Base-by-base conservation (phyloP, 2,888 invertebrate genomes). In the Erebia ligea region DNA sequence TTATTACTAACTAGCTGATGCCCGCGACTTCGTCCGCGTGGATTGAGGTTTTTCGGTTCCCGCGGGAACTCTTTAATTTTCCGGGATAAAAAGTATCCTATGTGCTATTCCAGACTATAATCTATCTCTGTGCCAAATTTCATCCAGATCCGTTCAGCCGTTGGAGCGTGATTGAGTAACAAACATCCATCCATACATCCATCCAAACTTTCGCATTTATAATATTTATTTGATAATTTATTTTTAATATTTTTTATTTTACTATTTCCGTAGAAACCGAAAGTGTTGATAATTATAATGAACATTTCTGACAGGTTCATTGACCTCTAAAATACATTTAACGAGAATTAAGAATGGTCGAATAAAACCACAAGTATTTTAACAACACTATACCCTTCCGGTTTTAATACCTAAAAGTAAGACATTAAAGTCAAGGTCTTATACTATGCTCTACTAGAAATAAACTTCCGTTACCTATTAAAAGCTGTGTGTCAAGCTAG, bases 311-410 rank as follows among this genome's bases (percentile, higher is more conserved):
- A 8, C 42, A 45, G 61, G 61, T 61, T 61, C 61, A 61, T 17
- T 61, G 61, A 45, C n/a, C 45, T 61, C 45, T 42, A 19, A 61
- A 61, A 61, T 42, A 19, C 17, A 17, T 61, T 61, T 61, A 45
- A 45, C 13, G 11, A 17, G 61, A 61, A 61, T 45, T 61, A 61
- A 61, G 42, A 45, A 19, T 42, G 17, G 11, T 42, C 11, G 42
- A 42, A 45, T 45, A 61, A 45, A 45, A 61, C 61, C 61, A 42
- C 61, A 73, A 70, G 64, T 69, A 67, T 64, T 59, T 19, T 50
- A 25, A 50, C 15, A n/a, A 42, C 57, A 34, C 15, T 17, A n/a
- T n/a, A 59, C n/a, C 9, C 40, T 58, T 58, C 58, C 58, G 58
- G 58, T 40, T n/a, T 40, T 15, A 34, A 58, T 58, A 58, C 56